Percentiles rank a stretch among this genome's conserved stretches.
Evolutionary conservation across 2,797 vertebrate genomes (phyloP).

Genomic region (Gymnoscopelus microlampas): DNA sequence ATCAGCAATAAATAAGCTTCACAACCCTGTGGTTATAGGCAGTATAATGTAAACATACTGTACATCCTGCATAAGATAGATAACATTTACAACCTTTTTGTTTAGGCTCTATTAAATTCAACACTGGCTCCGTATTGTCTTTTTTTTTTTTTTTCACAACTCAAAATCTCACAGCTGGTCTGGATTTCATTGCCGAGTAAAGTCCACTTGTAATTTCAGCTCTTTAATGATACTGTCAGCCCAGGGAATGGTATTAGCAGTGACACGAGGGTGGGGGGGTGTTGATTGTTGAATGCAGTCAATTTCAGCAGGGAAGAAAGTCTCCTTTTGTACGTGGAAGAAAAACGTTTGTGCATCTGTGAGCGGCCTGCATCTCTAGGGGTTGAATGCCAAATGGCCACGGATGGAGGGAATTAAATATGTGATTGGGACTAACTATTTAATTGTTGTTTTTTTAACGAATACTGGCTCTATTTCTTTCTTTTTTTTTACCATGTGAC

Average conservation of each 20-base stretch:
- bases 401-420: constrained; percentile 27
- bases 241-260: constrained; percentile 61
- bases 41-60: no score
- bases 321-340: constrained; percentile 33
- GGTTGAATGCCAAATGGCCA: constrained; percentile 29
- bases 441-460: not conserved
- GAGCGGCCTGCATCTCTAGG: constrained; percentile 18
- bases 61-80: no score
- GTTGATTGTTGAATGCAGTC: constrained; percentile 48
- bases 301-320: constrained; percentile 44
- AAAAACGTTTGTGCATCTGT: constrained; percentile 19
- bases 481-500: no score
- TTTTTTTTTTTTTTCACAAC: no score
- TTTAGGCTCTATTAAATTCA: no score
- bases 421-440: constrained; percentile 13
- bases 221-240: constrained; percentile 57
- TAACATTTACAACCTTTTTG: no score
- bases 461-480: not conserved
- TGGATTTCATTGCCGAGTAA: constrained; percentile 42
- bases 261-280: constrained; percentile 23
- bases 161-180: constrained; percentile 26
- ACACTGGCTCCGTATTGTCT: no score
- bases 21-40: no score
- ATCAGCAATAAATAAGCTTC: no score
- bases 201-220: constrained; percentile 62